These are phyloP conservation scores for Elephantulus edwardii DNA, from an alignment of 2,113 vertebrate species.

Conservation along the genomic window DNA sequence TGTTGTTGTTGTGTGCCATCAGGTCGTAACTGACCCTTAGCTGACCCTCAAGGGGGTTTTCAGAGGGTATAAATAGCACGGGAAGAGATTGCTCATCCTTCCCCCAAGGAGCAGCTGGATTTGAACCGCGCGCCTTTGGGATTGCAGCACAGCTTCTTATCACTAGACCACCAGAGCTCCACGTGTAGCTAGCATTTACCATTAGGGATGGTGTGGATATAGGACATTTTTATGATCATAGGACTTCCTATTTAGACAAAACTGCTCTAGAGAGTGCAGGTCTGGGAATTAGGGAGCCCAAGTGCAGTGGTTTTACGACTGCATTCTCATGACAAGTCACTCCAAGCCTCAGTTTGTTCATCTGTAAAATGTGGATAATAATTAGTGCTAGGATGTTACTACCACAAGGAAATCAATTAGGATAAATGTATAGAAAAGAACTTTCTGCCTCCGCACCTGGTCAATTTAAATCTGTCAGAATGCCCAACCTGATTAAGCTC, in stretches of 20 bases:
- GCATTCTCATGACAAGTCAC: not conserved
- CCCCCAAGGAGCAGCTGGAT: no score
- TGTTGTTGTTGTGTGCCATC: no score
- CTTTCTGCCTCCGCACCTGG: no score
- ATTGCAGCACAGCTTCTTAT: no score
- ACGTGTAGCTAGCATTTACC: not conserved
- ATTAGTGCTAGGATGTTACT: no score
- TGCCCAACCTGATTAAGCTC: no score
- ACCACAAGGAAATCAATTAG: not conserved
- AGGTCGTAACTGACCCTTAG: no score
- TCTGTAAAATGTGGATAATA: not conserved
- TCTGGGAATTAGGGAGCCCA: not conserved
- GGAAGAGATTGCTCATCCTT: no score
- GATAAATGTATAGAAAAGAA: accelerated
- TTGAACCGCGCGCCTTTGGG: no score
- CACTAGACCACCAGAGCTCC: no score
- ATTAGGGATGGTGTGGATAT: not conserved
- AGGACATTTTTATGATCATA: not conserved
- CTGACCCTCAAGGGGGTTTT: no score
- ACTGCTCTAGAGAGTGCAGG: not conserved
- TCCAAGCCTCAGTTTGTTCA: not conserved
- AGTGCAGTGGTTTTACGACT: not conserved
- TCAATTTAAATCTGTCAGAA: not conserved
- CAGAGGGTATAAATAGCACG: no score
- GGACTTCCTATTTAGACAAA: not conserved